phyloP scores from a whole-genome alignment of 1,140 invertebrate genomes.

The Mya arenaria region DNA sequence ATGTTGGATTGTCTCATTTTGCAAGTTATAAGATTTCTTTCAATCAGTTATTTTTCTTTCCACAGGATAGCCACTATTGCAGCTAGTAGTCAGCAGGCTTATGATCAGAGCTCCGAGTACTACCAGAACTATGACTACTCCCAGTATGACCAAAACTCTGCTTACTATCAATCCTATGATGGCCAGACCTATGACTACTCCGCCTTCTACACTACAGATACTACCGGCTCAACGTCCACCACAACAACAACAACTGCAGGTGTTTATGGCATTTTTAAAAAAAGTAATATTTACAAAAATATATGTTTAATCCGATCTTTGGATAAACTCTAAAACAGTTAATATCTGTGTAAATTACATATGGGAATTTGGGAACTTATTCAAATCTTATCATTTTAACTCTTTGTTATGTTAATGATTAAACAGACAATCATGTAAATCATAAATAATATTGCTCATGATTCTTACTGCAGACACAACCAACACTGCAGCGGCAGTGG shows the following conservation, averaged over 20 bases:
- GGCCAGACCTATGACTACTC: conserved; percentile 72
- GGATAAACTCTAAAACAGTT: neutral
- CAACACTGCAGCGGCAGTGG: conserved; percentile 94
- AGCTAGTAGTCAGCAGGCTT: conserved; percentile 1
- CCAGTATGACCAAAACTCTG: conserved; percentile 57
- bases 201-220: no score
- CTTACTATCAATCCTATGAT: conserved; percentile 64
- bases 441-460: no score
- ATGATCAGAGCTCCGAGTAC: conserved; percentile 31
- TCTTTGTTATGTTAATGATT: no score
- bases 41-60: neutral
- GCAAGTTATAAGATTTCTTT: no score
- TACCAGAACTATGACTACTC: conserved; percentile 62
- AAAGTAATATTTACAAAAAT: no score
- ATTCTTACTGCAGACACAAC: conserved; percentile 81
- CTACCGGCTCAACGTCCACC: no score
- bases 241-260: no score
- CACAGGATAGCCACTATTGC: conserved; percentile 59
- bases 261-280: no score
- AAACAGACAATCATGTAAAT: no score
- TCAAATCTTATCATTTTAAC: no score
- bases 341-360: neutral
- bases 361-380: neutral
- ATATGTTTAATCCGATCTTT: no score
- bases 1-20: no score